Base-by-base conservation (phyloP, 2,888 invertebrate genomes). In the Belgica antarctica region DNA sequence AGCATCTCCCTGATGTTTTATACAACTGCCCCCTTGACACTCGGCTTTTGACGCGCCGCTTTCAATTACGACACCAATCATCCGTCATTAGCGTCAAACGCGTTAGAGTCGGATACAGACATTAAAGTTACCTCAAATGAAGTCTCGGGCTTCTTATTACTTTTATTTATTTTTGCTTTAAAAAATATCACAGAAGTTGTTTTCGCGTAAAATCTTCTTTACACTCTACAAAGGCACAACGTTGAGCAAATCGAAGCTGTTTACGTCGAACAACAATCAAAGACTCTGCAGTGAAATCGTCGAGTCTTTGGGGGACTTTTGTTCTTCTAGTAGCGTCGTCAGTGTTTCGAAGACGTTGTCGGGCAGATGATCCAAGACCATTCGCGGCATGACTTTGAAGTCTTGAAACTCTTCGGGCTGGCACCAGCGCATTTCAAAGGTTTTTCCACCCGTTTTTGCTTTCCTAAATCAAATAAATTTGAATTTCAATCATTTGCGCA, bases 361-460 rank as follows among this genome's bases (percentile, higher is more conserved):
- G 0, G 94, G 94, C 62, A 94, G 81, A 78, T 95, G 94, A 78
- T 95, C 94, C 1, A 90, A 82, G 2, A 94, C 77, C 90, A 94
- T 94, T 62, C 89, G 83, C 4, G 92, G 91, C 86, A 92, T 91
- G 66, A 94, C 89, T 74, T 89, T 84, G 68, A 94, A 81, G 76
- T 92, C 89, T 82, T 86, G 86, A 79, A 92, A 92, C 77, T 90
- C 89, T 76, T 91, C 90, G 0, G 90, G 83, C 70, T 86, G 83
- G 1, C 89, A 88, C 92, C 92, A 93, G 47, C 89, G 83, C 85
- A 90, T 90, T 77, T 89, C 88, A 76, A 83, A 90, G 71, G 85
- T 85, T 4, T 85, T 85, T 71, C 87, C 86, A 69, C 84, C 86
- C 71, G 82, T 84, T 75, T 83, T 83, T 74, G 84, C 82, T 83